Percentiles rank a stretch among this genome's conserved stretches.
phyloP scores from a whole-genome alignment of 2,113 vertebrate species.

The Proterorhinus semilunaris region DNA sequence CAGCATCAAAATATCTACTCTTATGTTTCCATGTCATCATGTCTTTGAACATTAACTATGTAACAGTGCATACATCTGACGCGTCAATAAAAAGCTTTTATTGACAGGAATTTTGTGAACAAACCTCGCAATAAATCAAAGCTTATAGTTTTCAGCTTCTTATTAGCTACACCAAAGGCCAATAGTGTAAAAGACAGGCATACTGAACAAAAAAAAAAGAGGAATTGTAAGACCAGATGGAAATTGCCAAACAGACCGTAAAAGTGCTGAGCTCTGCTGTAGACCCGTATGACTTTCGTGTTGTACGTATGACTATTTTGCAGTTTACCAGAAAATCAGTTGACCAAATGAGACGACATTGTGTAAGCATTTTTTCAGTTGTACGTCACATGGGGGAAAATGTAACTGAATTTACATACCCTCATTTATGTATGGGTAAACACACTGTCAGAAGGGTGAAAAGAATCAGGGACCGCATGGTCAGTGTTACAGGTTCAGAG shows the following conservation, averaged over 20 bases:
- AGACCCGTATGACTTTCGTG: not conserved
- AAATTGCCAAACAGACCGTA: not conserved
- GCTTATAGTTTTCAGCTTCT: not conserved
- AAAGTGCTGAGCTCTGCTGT: not conserved
- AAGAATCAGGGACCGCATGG: conserved; percentile 38
- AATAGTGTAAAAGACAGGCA: not conserved
- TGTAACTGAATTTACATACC: not conserved
- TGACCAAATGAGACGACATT: not conserved
- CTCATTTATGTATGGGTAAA: not conserved
- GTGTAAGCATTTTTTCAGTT: not conserved
- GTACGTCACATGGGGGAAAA: not conserved
- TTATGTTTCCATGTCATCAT: not conserved
- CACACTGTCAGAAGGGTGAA: not conserved
- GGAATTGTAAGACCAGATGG: not conserved
- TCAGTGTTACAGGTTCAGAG: conserved; percentile 25
- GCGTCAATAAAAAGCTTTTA: not conserved
- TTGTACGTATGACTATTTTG: no score
- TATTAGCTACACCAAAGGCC: not conserved
- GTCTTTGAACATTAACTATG: conserved; percentile 4
- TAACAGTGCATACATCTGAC: not conserved
- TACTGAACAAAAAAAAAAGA: not conserved
- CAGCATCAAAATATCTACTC: not conserved
- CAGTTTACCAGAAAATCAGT: not conserved
- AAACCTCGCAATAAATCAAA: not conserved
- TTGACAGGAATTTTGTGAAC: not conserved